phyloP scores from a whole-genome alignment of 2,888 invertebrate genomes.

The Idaea aversata region DNA sequence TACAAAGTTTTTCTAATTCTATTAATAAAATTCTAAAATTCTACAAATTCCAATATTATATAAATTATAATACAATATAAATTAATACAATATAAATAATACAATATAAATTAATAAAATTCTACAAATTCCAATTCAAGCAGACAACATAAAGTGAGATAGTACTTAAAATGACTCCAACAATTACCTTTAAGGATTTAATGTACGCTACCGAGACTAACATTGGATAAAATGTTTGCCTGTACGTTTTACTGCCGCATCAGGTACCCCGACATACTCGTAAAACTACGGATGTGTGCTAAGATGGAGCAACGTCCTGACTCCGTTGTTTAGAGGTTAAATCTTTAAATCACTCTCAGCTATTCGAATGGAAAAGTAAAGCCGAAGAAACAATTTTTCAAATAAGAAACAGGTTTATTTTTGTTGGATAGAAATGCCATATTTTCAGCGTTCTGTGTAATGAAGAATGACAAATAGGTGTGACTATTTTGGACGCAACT shows the following conservation, averaged over 20 bases:
- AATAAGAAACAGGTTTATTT: slow-evolving; percentile 29
- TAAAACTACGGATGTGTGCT: slow-evolving; percentile 14
- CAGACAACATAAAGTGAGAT: slow-evolving; percentile 23
- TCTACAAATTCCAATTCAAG: slow-evolving; percentile 11
- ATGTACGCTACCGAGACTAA: slow-evolving; percentile 9
- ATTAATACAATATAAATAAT: too few species aligned
- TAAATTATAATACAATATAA: too few species aligned
- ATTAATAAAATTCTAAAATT: too few species aligned
- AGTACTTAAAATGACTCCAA: slow-evolving; percentile 20
- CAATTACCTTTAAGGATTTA: slow-evolving; percentile 23
- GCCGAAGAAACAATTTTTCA: slow-evolving; percentile 32
- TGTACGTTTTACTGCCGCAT: slow-evolving; percentile 8
- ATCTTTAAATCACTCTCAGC: slow-evolving; percentile 28
- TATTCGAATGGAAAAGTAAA: slow-evolving; percentile 16
- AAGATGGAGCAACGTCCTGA: slow-evolving; percentile 18
- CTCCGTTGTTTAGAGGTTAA: slow-evolving; percentile 20
- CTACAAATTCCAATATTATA: too few species aligned
- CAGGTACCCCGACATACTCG: slow-evolving; percentile 7
- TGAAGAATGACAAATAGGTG: slow-evolving; percentile 13
- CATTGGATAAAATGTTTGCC: slow-evolving; percentile 3
- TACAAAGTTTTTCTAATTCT: too few species aligned
- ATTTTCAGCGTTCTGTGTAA: slow-evolving; percentile 17
- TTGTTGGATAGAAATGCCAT: slow-evolving; percentile 15
- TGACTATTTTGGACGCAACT: slow-evolving; percentile 4
- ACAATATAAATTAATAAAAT: too few species aligned